A percentile compares a stretch with the other conserved stretches of the same genome.
These are phyloP conservation scores for Plumapathes pennacea DNA, from an alignment of 92 coral and sea anemone genomes.

Conservation along the genomic window DNA sequence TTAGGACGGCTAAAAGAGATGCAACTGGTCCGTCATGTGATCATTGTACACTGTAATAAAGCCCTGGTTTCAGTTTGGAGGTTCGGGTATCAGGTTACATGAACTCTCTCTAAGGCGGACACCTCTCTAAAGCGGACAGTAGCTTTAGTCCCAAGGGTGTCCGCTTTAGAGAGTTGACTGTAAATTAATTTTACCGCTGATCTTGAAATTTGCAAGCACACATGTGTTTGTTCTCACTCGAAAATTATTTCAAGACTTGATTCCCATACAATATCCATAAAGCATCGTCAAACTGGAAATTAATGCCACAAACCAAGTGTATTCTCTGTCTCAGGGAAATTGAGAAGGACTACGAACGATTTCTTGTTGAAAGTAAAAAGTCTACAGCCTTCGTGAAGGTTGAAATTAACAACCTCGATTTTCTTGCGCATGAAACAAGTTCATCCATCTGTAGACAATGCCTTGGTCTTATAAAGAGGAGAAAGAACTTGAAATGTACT, in stretches of 20 bases:
- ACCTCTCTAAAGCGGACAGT: slow-evolving; percentile 24
- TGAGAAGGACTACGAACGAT: slow-evolving; percentile 15
- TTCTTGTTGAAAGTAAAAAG: slow-evolving; percentile 19
- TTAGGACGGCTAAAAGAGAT: slow-evolving; percentile 12
- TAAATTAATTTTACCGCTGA: too few species aligned
- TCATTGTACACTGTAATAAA: slow-evolving; percentile 23
- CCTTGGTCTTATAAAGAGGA: slow-evolving; percentile 3
- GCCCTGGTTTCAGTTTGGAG: slow-evolving; percentile 19
- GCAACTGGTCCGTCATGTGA: slow-evolving; percentile 18
- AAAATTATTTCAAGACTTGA: too few species aligned
- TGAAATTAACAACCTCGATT: slow-evolving; percentile 28
- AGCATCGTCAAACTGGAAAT: too few species aligned
- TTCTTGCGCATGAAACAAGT: not conserved
- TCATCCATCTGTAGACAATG: slow-evolving; percentile 21
- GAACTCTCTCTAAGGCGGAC: slow-evolving; percentile 33
- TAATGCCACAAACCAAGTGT: slow-evolving; percentile 9
- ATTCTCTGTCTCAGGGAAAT: slow-evolving; percentile 18
- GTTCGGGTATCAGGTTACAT: slow-evolving; percentile 17
- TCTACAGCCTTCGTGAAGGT: slow-evolving; percentile 9
- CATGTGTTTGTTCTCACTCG: too few species aligned
- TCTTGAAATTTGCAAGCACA: too few species aligned
- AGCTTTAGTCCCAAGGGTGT: slow-evolving; percentile 25
- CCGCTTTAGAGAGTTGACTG: slow-evolving; percentile 20
- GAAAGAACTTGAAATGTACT: slow-evolving; percentile 11
- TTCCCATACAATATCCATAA: too few species aligned